Evolutionary conservation across 2,113 vertebrate genomes (phyloP), one percentile per base, ranked within the genome.

Genomic region (Mesitornis unicolor): DNA sequence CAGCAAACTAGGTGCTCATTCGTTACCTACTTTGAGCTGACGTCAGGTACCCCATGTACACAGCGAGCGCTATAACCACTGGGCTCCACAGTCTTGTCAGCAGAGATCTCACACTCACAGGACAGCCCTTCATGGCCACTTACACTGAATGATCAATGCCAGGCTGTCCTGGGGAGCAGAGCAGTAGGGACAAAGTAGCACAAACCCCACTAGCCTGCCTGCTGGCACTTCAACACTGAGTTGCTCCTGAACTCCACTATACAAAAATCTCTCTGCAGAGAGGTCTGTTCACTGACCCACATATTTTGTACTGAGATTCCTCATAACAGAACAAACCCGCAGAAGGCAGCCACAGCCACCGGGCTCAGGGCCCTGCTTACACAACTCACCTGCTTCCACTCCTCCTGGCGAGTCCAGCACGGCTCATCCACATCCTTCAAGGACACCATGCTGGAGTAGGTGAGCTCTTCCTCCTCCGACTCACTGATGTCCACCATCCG

Each of bases 321-420:
- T 80, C 21, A 4, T n/a, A 47, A 19, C 25, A 14, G 15, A 57
- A 7, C 20, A 50, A 70, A 43, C 13, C 68, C 45, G 19, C 36
- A 68, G 36, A 29, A 81, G 11, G 25, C 21, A 48, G 31, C 43
- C 24, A 5, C 16, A 38, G 67, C 31, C 56, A 26, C 28, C 0
- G 2, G 57, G 79, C 47, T 53, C 48, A 67, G 29, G 26, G 53
- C 29, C 56, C 16, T 0, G 0, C 36, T 75, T 7, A 22, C 29
- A 19, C 20, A 17, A 9, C 97, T 90, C 87, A 99, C 99, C 98
- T 99, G 99, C 92, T 98, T 98, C 98, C 99, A 98, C 70, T 99
- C 98, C 7, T 98, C 96, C 86, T 90, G 60, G 86, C 64, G 80
- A 69, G 70, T 95, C 86, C 74, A 78, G 20, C 25, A 86, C 0